Base-by-base conservation (phyloP, 2,888 invertebrate species). In the Nyleta sp. region DNA sequence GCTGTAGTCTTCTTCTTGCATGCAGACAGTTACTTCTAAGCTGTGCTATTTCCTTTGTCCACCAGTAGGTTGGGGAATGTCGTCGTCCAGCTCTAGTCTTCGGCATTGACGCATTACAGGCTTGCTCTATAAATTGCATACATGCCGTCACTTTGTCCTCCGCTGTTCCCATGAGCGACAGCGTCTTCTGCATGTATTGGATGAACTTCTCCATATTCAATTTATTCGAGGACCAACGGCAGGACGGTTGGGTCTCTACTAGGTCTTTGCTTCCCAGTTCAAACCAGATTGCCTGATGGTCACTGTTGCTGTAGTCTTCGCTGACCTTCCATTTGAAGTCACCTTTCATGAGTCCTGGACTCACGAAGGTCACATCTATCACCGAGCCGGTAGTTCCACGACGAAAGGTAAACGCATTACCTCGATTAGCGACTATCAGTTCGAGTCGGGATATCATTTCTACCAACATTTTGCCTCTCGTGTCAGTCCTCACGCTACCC, bases 231-330 rank as follows among this genome's bases (percentile, higher is more conserved):
- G 22, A 46, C 46, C 42, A 42, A 2, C 15, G 6, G 2, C 5
- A 15, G 10, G 42, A 7, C 11, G 42, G 42, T 10, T 2, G 6
- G 2, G 3, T 2, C 42, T 15, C 38, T 4, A 38, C 38, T 38
- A 2, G 13, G 3, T 4, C 10, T 8, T 18, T 1, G 10, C 18
- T 35, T 1, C 7, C 53, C 11, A 55, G 15, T 1, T 28, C 24
- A 13, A 28, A 11, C 6, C 28, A n/a, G 10, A 67, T 55, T 3
- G 55, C 35, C n/a, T 46, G 55, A 20, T 67, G 67, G 13, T 67
- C 53, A 13, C 67, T 55, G 4, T 35, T 20, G 7, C 35, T 67
- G 20, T 55, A 67, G n/a, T 10, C 3, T 10, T 52, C 55, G 13
- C 22, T 13, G 2, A 35, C 67, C 5, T 1, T 8, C 67, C 44